Conservation (phyloP, 1,140 invertebrate genomes). For the Zeugodacus cucurbitae region DNA sequence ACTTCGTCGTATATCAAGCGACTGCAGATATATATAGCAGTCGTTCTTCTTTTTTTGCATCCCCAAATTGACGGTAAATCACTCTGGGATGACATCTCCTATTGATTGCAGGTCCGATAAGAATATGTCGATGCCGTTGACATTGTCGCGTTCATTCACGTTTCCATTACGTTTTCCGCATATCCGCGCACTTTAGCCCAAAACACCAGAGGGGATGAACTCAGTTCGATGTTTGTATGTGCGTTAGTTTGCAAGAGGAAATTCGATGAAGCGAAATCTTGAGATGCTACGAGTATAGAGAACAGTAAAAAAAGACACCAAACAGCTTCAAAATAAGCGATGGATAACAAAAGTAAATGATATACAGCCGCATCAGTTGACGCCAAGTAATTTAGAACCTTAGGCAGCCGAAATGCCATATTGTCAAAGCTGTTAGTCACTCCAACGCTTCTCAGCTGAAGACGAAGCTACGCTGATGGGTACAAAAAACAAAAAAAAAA, state of each 20-base stretch:
- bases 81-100: conserved; percentile 61
- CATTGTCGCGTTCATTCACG: conserved; percentile 22
- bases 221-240: not conserved
- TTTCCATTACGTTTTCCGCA: conserved; percentile 29
- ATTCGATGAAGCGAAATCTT: conserved; percentile 17
- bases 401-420: conserved; percentile 38
- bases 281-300: not conserved
- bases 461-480: not conserved
- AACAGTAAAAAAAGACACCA: not conserved
- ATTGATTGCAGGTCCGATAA: conserved; percentile 53
- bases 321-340: not conserved
- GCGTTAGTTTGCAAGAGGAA: not conserved
- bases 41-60: not conserved
- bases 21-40: not conserved
- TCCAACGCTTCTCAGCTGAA: not conserved
- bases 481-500: too few species aligned
- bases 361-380: conserved; percentile 7
- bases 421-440: conserved; percentile 38
- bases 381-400: conserved; percentile 25
- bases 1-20: not conserved
- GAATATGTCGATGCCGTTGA: conserved; percentile 30
- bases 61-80: conserved; percentile 65
- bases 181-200: conserved; percentile 6
- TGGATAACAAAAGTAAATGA: conserved; percentile 8
- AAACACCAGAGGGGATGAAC: not conserved